These are phyloP conservation scores for Decapterus maruadsi DNA, from an alignment of 2,797 vertebrate genomes.

Conservation along the genomic window DNA sequence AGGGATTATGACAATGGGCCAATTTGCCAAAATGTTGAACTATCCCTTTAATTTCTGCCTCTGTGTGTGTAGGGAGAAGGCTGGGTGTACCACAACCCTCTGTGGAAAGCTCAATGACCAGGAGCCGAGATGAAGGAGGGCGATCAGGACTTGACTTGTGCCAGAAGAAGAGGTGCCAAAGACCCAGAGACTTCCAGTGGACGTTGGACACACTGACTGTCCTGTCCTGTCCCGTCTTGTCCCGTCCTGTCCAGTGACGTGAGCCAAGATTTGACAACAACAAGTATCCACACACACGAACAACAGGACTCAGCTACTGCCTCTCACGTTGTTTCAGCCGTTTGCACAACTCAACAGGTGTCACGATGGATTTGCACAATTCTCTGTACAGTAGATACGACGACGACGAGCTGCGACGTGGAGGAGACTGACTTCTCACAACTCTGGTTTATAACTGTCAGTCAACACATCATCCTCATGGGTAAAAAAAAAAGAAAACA, in stretches of 20 bases:
- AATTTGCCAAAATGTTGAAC: too few relatives aligned
- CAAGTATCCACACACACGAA: background rate
- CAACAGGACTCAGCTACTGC: slow-evolving; percentile 6
- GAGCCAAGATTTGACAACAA: slow-evolving; percentile 1
- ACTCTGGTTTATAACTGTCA: background rate
- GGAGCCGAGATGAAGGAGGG: slow-evolving; percentile 27
- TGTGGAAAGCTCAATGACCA: slow-evolving; percentile 91
- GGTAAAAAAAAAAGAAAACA: too few relatives aligned
- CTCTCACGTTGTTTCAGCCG: slow-evolving; percentile 11
- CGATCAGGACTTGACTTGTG: background rate
- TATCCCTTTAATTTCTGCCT: too few relatives aligned
- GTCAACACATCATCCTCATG: background rate
- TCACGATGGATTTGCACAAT: slow-evolving; percentile 46
- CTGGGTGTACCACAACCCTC: slow-evolving; percentile 92
- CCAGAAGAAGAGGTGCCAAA: slow-evolving; percentile 50
- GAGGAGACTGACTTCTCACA: too few relatives aligned
- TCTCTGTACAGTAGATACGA: slow-evolving; percentile 29
- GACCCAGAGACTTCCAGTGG: background rate
- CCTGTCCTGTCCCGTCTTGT: background rate
- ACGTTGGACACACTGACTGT: background rate
- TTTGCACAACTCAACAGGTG: slow-evolving; percentile 40
- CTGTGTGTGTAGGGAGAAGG: slow-evolving; percentile 87
- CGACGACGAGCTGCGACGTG: background rate
- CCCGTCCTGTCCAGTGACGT: background rate
- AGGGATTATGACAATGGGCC: too few relatives aligned